Conservation (phyloP, 2,888 invertebrate genomes). For the Campoplex nolae region DNA sequence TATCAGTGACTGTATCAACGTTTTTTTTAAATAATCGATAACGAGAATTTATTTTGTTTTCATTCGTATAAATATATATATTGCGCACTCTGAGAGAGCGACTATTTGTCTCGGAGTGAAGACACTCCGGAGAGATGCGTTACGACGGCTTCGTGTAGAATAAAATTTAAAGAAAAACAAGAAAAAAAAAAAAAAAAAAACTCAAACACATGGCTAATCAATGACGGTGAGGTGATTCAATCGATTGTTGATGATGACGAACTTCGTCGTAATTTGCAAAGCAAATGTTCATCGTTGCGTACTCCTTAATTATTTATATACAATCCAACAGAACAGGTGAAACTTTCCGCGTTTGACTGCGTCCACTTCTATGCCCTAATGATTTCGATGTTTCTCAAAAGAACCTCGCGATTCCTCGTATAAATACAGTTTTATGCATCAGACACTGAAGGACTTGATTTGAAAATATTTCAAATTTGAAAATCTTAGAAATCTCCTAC, state of each 20-base stretch:
- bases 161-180: constrained; percentile 23
- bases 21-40: constrained; percentile 49
- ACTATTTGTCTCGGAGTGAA: constrained; percentile 7
- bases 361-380: constrained; percentile 1
- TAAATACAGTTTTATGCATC: neutral
- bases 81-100: neutral
- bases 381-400: neutral
- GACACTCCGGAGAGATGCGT: constrained; percentile 6
- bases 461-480: neutral
- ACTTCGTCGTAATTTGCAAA: constrained; percentile 50
- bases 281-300: neutral
- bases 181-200: constrained; percentile 14
- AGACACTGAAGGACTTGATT: neutral
- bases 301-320: constrained; percentile 2
- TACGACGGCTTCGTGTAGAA: constrained; percentile 26
- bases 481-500: neutral
- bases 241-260: constrained; percentile 29
- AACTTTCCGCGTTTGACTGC: neutral
- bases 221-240: constrained; percentile 39
- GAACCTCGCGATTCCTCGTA: neutral
- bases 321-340: constrained; percentile 37
- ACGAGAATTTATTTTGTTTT: constrained; percentile 24
- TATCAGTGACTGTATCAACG: constrained; percentile 45
- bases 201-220: neutral
- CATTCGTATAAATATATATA: constrained; percentile 1